A percentile compares a stretch with the other conserved stretches of the same genome.
These are phyloP conservation scores for Diogma glabrata DNA, from an alignment of 2,888 invertebrate species.

Conservation along the genomic window DNA sequence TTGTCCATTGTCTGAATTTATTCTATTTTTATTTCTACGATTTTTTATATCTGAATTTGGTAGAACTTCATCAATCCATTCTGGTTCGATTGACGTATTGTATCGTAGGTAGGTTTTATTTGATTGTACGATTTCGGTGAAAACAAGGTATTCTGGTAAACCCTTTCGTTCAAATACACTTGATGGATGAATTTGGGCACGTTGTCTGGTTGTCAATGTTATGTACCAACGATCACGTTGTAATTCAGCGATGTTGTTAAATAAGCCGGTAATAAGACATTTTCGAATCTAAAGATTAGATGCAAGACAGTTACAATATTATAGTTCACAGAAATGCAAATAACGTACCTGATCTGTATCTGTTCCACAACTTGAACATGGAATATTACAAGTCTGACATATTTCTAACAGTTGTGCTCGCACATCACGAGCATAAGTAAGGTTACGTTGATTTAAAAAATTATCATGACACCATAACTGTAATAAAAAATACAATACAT, in stretches of 20 bases:
- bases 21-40: too few species aligned
- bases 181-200: conserved; percentile 74
- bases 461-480: conserved; percentile 78
- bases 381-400: conserved; percentile 49
- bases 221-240: conserved; percentile 59
- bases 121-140: conserved; percentile 80
- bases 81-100: conserved; percentile 63
- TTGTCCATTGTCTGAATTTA: too few species aligned
- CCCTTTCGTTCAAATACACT: conserved; percentile 50
- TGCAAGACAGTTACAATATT: background rate
- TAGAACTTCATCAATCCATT: conserved; percentile 60
- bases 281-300: conserved; percentile 43
- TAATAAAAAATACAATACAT: too few species aligned
- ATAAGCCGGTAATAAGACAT: conserved; percentile 70
- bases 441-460: conserved; percentile 70
- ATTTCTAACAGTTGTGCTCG: conserved; percentile 66
- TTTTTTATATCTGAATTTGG: conserved; percentile 29
- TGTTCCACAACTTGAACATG: conserved; percentile 50
- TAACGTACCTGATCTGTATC: conserved; percentile 48
- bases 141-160: conserved; percentile 63
- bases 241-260: conserved; percentile 76
- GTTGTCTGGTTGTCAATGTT: conserved; percentile 49
- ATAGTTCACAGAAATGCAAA: background rate
- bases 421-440: conserved; percentile 69
- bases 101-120: conserved; percentile 68